Evolutionary conservation across 2,797 vertebrate genomes (phyloP).

Genomic region (Trachops cirrhosus): DNA sequence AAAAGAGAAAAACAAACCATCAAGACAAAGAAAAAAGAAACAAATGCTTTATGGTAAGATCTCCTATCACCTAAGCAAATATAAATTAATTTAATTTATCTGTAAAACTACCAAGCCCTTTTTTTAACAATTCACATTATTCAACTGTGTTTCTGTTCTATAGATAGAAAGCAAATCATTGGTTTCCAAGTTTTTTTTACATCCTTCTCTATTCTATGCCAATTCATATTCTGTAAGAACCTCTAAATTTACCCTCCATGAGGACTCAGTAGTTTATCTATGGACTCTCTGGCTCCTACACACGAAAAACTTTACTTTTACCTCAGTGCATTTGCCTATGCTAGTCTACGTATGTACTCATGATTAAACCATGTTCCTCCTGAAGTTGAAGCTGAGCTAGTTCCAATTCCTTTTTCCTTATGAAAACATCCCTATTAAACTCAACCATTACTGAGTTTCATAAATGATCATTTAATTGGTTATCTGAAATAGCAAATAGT

Average conservation of each 20-base stretch:
- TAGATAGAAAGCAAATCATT: not conserved
- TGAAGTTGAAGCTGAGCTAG: not conserved
- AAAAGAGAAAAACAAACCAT: no score
- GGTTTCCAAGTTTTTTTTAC: not conserved
- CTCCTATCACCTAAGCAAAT: not conserved
- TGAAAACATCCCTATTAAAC: not conserved
- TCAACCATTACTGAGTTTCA: not conserved
- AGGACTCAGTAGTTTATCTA: not conserved
- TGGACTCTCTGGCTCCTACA: not conserved
- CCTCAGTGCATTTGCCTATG: not conserved
- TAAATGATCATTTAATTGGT: not conserved
- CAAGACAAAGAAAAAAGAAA: not conserved
- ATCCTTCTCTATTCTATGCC: not conserved
- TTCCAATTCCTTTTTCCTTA: not conserved
- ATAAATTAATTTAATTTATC: not conserved
- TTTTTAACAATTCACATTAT: not conserved
- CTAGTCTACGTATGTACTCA: not conserved
- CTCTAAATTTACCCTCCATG: not conserved
- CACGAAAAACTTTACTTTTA: not conserved
- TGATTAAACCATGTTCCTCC: not conserved
- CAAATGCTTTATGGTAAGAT: not conserved
- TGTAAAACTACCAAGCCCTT: not conserved
- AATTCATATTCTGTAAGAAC: not conserved
- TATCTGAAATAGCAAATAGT: not conserved
- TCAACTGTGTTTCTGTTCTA: not conserved